phyloP scores from a whole-genome alignment of 2,797 vertebrate species.

The Hypotaenidia philippensis region DNA sequence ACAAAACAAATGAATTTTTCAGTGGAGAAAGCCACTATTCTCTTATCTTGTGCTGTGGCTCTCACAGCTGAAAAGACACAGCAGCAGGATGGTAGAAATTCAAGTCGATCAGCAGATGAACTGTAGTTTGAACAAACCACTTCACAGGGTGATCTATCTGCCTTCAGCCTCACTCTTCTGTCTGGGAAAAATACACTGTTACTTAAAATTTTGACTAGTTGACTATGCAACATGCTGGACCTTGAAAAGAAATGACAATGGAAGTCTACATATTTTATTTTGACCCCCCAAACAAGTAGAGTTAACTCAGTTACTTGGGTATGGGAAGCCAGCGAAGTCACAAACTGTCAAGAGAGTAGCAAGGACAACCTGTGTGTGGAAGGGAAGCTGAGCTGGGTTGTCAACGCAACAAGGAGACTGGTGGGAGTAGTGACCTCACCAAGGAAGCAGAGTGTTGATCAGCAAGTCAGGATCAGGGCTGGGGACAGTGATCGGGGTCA shows the following conservation, averaged over 20 bases:
- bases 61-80: background rate
- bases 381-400: background rate
- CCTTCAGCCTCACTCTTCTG: background rate
- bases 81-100: conserved; percentile 8
- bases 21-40: background rate
- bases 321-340: background rate
- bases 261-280: background rate
- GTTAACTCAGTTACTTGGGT: background rate
- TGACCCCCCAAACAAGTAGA: background rate
- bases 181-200: background rate
- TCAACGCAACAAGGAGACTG: accelerated
- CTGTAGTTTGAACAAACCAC: background rate
- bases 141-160: background rate
- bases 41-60: background rate
- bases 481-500: background rate
- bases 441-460: background rate
- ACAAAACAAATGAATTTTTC: conserved; percentile 15
- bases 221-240: background rate
- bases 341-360: background rate
- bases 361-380: background rate
- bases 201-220: background rate
- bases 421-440: background rate
- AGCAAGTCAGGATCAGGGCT: background rate
- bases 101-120: background rate
- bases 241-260: background rate